Conservation (phyloP, 2,113 vertebrate genomes). For the Microcebus ravelobensis region DNA sequence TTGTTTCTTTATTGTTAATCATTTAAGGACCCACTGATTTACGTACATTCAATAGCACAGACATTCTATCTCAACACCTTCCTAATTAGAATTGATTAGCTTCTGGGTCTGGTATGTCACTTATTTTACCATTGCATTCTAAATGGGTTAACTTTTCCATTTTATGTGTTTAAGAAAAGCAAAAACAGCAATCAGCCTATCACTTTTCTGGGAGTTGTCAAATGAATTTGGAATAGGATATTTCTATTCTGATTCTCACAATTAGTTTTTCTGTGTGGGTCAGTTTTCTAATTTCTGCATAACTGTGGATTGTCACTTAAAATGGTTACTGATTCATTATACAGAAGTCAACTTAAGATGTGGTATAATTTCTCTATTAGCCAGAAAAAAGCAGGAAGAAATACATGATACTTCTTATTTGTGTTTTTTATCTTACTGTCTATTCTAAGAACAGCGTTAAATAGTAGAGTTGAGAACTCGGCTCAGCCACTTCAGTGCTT, state of each 20-base stretch:
- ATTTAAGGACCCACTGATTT: background rate
- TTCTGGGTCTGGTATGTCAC: background rate
- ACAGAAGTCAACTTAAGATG: background rate
- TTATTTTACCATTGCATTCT: background rate
- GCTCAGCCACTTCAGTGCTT: background rate
- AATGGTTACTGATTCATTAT: background rate
- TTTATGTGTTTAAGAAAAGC: background rate
- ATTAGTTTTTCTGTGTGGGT: background rate
- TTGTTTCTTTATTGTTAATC: background rate
- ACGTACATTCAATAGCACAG: background rate
- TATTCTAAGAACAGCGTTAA: background rate
- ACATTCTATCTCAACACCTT: background rate
- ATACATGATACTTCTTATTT: background rate
- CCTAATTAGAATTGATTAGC: background rate
- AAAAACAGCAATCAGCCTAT: background rate
- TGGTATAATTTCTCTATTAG: background rate
- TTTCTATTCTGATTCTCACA: background rate
- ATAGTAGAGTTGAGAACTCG: background rate
- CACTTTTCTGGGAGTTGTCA: background rate
- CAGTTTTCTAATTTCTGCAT: background rate
- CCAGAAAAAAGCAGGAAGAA: background rate
- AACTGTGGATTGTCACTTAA: background rate
- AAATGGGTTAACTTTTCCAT: background rate
- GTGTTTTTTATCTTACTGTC: background rate
- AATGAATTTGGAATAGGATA: background rate